Conservation (phyloP, 2,888 invertebrate genomes). For the Ctena decussata region DNA sequence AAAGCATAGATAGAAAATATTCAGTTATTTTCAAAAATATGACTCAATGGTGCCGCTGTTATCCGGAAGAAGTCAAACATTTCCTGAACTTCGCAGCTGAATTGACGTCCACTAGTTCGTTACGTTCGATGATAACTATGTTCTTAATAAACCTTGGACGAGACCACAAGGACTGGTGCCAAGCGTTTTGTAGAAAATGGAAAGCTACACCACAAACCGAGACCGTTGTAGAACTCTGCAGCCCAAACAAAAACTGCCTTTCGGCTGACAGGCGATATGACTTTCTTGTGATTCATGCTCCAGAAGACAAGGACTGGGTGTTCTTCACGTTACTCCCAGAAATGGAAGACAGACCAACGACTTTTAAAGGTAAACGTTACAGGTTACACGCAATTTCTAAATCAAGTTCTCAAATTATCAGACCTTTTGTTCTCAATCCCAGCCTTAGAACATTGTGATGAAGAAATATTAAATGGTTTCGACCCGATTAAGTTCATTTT, state of each 20-base stretch:
- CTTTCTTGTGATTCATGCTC: background rate
- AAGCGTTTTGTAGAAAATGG: background rate
- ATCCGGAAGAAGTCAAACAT: background rate
- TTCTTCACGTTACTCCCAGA: background rate
- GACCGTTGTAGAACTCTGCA: background rate
- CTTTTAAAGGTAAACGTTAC: background rate
- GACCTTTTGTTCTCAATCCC: background rate
- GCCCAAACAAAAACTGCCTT: background rate
- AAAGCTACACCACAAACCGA: background rate
- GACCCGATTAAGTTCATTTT: background rate
- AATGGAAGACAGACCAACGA: background rate
- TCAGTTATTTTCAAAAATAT: background rate
- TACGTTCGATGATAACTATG: background rate
- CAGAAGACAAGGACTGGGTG: background rate
- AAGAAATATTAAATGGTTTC: background rate
- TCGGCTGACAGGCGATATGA: background rate
- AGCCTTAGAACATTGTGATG: background rate
- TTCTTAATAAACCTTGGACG: background rate
- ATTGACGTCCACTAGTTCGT: background rate
- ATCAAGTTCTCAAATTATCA: background rate
- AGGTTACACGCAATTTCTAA: background rate
- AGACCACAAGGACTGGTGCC: background rate
- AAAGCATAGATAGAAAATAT: background rate
- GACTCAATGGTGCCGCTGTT: background rate
- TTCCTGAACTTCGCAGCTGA: background rate